Evolutionary conservation across 2,888 invertebrate species (phyloP).

Genomic region (Diabrotica balteata): DNA sequence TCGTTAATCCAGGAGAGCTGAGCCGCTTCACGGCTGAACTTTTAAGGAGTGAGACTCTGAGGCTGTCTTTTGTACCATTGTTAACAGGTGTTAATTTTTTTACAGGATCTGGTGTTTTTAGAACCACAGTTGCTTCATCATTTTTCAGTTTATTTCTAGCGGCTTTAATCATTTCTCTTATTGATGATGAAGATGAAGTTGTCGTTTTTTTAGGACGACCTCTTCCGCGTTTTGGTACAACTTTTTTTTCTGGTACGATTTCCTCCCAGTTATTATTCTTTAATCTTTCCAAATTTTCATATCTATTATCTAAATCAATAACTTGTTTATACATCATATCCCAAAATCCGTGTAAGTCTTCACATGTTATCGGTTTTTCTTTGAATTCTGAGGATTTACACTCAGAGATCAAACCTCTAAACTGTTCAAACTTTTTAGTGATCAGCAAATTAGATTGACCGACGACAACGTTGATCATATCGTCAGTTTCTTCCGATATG

Average conservation of each 20-base stretch:
- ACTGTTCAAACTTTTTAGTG: constrained; percentile 77
- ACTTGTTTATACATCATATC: constrained; percentile 84
- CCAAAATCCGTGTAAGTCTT: constrained; percentile 88
- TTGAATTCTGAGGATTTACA: constrained; percentile 60
- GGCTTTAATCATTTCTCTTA: constrained; percentile 50
- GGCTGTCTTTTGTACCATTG: constrained; percentile 29
- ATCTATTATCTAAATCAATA: constrained; percentile 70
- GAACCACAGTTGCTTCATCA: constrained; percentile 16
- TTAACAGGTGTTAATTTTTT: neutral
- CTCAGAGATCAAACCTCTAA: constrained; percentile 49
- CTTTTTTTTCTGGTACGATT: constrained; percentile 51
- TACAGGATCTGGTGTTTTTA: constrained; percentile 7
- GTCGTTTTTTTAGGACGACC: constrained; percentile 31
- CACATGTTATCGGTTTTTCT: constrained; percentile 66
- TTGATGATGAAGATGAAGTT: constrained; percentile 37
- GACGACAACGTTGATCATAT: constrained; percentile 72
- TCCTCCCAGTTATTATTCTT: constrained; percentile 64
- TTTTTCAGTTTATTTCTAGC: constrained; percentile 42
- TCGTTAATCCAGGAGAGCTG: constrained; percentile 47
- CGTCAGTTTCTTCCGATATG: constrained; percentile 64
- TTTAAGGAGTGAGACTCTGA: constrained; percentile 30
- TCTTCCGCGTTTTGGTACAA: constrained; percentile 28
- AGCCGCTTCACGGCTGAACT: constrained; percentile 18
- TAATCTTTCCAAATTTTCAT: constrained; percentile 63
- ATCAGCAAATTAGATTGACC: constrained; percentile 82